Percentiles rank a stretch among this genome's conserved stretches.
Evolutionary conservation across 2,888 invertebrate genomes (phyloP).

Genomic region (Leucozona laternaria): DNA sequence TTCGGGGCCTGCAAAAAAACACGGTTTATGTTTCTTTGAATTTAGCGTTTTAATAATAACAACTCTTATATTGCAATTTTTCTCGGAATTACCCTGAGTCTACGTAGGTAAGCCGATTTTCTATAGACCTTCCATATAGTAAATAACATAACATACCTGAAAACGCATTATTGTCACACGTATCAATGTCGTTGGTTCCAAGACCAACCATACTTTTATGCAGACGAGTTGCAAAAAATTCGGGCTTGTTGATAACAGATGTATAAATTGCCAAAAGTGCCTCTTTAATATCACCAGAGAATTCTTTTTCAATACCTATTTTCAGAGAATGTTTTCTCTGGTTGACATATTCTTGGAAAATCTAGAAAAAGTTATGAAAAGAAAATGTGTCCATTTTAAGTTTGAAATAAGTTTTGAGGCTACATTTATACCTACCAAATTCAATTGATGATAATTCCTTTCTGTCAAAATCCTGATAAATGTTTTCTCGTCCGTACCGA

Average conservation of each 20-base stretch:
- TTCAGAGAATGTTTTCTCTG: slow-evolving; percentile 92
- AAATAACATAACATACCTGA: slow-evolving; percentile 84
- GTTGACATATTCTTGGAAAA: slow-evolving; percentile 84
- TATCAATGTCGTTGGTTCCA: slow-evolving; percentile 95
- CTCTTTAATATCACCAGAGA: slow-evolving; percentile 92
- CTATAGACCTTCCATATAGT: no score
- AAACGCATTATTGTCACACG: slow-evolving; percentile 92
- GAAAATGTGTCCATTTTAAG: background rate
- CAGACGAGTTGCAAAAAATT: slow-evolving; percentile 93
- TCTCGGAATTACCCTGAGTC: no score
- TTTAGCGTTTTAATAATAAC: no score
- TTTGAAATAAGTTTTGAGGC: no score
- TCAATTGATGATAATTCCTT: slow-evolving; percentile 88
- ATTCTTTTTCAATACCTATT: slow-evolving; percentile 91
- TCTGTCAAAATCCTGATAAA: slow-evolving; percentile 94
- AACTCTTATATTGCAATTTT: no score
- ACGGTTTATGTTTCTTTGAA: no score
- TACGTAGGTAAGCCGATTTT: no score
- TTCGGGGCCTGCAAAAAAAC: no score
- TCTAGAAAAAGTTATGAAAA: slow-evolving; percentile 75
- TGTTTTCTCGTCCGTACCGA: slow-evolving; percentile 94
- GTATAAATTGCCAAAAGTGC: slow-evolving; percentile 92
- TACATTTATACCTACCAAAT: slow-evolving; percentile 78
- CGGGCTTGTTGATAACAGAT: slow-evolving; percentile 90
- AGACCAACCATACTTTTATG: slow-evolving; percentile 95